Conservation (phyloP, 2,888 invertebrate species). For the Erebia epiphron region DNA sequence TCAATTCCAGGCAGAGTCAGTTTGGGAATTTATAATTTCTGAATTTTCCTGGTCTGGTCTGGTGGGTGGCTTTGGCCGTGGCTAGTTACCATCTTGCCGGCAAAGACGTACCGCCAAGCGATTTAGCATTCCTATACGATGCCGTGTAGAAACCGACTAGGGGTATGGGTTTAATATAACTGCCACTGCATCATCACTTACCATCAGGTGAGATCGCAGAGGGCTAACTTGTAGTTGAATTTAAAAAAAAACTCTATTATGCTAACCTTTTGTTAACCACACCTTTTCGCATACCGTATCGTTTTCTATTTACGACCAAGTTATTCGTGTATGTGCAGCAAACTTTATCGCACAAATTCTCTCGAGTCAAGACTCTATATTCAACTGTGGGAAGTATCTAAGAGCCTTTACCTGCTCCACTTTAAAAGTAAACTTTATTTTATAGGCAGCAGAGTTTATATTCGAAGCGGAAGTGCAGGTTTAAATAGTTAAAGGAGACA, state of each 20-base stretch:
- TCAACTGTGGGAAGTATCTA: conserved; percentile 51
- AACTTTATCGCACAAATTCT: conserved; percentile 48
- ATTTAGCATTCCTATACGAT: no score
- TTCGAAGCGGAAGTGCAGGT: conserved; percentile 20
- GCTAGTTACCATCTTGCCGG: no score
- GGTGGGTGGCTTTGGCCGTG: no score
- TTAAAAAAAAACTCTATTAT: neutral
- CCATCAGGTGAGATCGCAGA: no score
- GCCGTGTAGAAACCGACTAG: no score
- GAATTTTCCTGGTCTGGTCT: no score
- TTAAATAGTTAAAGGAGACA: conserved; percentile 48
- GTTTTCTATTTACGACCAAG: conserved; percentile 21
- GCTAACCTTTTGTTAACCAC: neutral
- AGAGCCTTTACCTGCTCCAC: conserved; percentile 26
- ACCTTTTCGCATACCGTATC: conserved; percentile 10
- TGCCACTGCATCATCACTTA: no score
- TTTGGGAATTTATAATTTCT: no score
- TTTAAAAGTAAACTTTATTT: conserved; percentile 42
- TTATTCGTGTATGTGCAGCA: conserved; percentile 20
- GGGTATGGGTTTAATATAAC: no score
- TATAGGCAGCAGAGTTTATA: conserved; percentile 26
- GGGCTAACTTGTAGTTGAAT: no score
- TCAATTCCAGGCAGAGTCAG: no score
- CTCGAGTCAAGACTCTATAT: conserved; percentile 59
- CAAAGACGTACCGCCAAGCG: no score